Base-by-base conservation (phyloP, 1,140 invertebrate species). In the Vanessa atalanta region DNA sequence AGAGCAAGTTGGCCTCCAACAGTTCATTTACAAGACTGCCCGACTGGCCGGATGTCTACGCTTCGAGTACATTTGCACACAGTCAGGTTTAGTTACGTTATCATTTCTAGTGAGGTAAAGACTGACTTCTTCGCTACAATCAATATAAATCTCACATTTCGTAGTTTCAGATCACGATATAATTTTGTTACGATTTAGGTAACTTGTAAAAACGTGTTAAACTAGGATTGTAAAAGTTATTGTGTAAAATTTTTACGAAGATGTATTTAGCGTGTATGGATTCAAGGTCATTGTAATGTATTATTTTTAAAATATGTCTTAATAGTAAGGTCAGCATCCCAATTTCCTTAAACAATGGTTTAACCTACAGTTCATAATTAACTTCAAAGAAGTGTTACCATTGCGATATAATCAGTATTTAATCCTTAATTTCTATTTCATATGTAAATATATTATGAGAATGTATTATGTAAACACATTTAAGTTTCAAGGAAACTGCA, bases 91-190 rank as follows among this genome's bases (percentile, higher is more conserved):
- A 90, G 78, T 85, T 81, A 70, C 71, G 69, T 77, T 80, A 72
- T 81, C 75, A 76, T 79, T 82, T 83, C 85, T 89, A 88, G 85
- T 88, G 90, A 92, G 90, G 88, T 86, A 92, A 92, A 92, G 90
- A 92, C 90, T 92, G 90, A 92, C 79, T 88, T 84, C 84, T 89
- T 86, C 84, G 81, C 79, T 80, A 84, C 67, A 73, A 79, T 69
- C 77, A 70, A 76, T 73, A 80, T 81, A 69, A 74, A 53, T 80
- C 76, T 81, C 79, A 84, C 76, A 80, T 77, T 82, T 64, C 68
- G 75, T 79, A 77, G 79, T 81, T 79, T 73, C 63, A 76, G 60
- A 83, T 80, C 79, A 82, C 79, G 55, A 75, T 79, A 65, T 76
- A 80, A 50, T 83, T 84, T 80, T 76, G 69, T 79, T 78, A 74